Conservation (phyloP, 2,888 invertebrate species). For the Muscina levida region DNA sequence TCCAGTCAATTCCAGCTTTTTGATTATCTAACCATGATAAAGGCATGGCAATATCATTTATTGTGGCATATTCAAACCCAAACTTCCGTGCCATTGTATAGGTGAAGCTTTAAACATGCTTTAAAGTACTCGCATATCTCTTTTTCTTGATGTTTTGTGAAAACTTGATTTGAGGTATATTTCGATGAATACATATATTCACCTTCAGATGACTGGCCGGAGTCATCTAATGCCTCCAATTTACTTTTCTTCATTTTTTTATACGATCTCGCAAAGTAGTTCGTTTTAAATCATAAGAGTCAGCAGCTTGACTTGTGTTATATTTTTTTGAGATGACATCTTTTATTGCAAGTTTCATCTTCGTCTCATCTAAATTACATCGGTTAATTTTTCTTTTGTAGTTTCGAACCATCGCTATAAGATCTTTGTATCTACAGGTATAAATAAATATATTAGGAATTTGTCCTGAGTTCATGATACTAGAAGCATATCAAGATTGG, state of each 20-base stretch:
- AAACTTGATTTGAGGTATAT: background rate
- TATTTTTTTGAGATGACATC: background rate
- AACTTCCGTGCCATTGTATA: background rate
- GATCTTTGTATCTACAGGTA: too few relatives aligned
- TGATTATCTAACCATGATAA: too few relatives aligned
- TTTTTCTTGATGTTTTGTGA: background rate
- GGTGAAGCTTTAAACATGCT: background rate
- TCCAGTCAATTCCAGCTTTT: too few relatives aligned
- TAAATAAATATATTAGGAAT: background rate
- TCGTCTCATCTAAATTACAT: background rate
- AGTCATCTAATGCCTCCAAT: background rate
- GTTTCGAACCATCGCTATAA: too few relatives aligned
- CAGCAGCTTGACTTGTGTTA: constrained; percentile 4
- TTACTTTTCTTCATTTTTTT: background rate
- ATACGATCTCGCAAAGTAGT: constrained; percentile 10
- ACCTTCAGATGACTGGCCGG: too few relatives aligned
- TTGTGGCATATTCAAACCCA: background rate
- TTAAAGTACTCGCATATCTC: background rate
- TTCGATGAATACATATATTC: background rate
- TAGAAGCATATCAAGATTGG: background rate
- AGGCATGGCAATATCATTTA: background rate
- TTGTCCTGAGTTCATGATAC: background rate
- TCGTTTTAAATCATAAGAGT: background rate
- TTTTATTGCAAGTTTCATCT: background rate
- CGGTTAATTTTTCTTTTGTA: too few relatives aligned